Conservation (phyloP, 2,113 vertebrate genomes). For the Eptatretus burgeri region DNA sequence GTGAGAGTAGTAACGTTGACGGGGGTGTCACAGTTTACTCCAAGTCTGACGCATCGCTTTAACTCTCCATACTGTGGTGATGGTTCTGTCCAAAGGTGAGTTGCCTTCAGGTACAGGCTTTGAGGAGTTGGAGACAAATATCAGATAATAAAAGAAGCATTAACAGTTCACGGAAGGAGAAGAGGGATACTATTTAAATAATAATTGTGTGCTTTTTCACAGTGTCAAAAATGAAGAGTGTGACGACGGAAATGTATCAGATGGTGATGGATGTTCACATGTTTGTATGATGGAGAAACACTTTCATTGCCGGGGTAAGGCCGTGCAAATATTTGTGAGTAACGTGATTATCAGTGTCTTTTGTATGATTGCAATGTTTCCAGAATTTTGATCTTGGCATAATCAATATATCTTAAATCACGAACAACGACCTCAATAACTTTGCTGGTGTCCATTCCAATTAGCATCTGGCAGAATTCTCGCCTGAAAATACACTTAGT, state of each 20-base stretch:
- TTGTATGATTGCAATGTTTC: no score
- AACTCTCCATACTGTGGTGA: constrained; percentile 69
- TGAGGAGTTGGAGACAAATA: no score
- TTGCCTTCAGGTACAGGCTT: neutral
- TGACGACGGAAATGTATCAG: constrained; percentile 67
- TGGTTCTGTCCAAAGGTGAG: constrained; percentile 63
- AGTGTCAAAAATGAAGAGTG: constrained; percentile 64
- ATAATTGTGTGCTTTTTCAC: constrained; percentile 13
- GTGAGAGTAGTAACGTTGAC: constrained; percentile 30
- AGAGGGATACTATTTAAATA: neutral
- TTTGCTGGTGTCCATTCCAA: no score
- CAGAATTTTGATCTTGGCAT: no score
- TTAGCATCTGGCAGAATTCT: no score
- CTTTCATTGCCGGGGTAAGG: constrained; percentile 64
- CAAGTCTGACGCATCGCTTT: constrained; percentile 29
- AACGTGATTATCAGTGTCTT: no score
- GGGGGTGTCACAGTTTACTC: constrained; percentile 51
- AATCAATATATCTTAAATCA: no score
- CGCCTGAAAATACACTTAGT: no score
- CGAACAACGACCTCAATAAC: no score
- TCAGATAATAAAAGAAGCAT: no score
- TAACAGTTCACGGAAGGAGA: no score
- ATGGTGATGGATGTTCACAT: constrained; percentile 67
- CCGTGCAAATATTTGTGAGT: no score
- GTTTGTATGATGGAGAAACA: constrained; percentile 59